Evolutionary conservation across 2,888 invertebrate species (phyloP).

Genomic region (Acleris literana): DNA sequence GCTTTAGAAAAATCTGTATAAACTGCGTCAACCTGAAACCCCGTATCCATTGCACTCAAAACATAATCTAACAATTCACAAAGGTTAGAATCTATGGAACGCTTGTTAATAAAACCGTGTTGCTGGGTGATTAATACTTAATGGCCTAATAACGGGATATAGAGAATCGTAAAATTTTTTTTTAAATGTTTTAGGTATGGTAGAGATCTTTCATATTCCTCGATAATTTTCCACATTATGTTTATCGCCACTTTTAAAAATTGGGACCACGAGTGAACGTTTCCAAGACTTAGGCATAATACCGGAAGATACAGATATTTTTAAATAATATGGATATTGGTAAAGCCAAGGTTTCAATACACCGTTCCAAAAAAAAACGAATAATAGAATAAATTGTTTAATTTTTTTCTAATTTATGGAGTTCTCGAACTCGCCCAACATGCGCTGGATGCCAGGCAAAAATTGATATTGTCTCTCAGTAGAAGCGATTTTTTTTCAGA

Average conservation of each 20-base stretch:
- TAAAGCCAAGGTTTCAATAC: conserved; percentile 5
- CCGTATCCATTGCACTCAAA: background rate
- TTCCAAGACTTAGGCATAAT: conserved; percentile 22
- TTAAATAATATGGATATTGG: conserved; percentile 20
- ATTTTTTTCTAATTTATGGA: too few species aligned
- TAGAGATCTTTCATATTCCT: conserved; percentile 11
- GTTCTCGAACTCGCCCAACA: too few species aligned
- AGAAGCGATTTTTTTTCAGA: too few species aligned
- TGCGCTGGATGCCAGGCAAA: too few species aligned
- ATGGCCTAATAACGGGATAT: too few species aligned
- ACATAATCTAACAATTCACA: background rate
- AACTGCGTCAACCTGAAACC: background rate
- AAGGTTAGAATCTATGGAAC: too few species aligned
- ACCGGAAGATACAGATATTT: conserved; percentile 11
- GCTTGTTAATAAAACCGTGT: too few species aligned
- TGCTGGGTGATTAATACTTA: too few species aligned
- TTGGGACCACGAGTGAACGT: conserved; percentile 25
- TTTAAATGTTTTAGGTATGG: too few species aligned
- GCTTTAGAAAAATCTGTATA: background rate
- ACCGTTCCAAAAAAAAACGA: conserved; percentile 4
- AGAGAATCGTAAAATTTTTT: too few species aligned
- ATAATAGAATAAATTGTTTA: too few species aligned
- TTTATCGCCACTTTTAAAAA: conserved; percentile 25
- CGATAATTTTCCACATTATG: conserved; percentile 29
- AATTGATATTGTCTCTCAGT: too few species aligned